Evolutionary conservation across 2,888 invertebrate genomes (phyloP).

Genomic region (Pantelozetes paolii): DNA sequence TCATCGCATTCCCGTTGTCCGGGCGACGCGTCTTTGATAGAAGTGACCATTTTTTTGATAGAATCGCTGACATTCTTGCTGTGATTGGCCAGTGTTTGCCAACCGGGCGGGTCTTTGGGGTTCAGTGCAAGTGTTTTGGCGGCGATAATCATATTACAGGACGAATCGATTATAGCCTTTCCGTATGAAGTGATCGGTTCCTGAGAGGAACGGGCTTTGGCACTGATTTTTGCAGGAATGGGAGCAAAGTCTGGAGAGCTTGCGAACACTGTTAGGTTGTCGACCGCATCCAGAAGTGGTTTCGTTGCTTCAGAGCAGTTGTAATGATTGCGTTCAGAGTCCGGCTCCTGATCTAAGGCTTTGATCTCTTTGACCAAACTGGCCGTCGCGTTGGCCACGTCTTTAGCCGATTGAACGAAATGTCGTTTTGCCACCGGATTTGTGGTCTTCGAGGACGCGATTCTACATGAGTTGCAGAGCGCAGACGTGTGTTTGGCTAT

Average conservation of each 20-base stretch:
- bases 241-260: constrained; percentile 89
- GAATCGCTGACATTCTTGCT: constrained; percentile 94
- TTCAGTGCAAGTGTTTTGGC: constrained; percentile 82
- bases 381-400: constrained; percentile 93
- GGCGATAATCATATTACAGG: constrained; percentile 80
- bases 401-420: constrained; percentile 95
- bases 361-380: constrained; percentile 87
- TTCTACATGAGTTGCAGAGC: constrained; percentile 88
- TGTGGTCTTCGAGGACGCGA: constrained; percentile 81
- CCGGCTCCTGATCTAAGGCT: constrained; percentile 71
- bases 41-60: constrained; percentile 86
- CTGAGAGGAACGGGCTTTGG: constrained; percentile 74
- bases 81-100: constrained; percentile 88
- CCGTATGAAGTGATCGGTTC: constrained; percentile 83
- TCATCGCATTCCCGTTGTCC: constrained; percentile 89
- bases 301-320: constrained; percentile 72
- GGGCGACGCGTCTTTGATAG: constrained; percentile 74
- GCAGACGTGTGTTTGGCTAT: constrained; percentile 95
- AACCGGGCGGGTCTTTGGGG: constrained; percentile 84
- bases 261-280: constrained; percentile 85
- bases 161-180: constrained; percentile 71
- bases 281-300: constrained; percentile 83
- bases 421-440: constrained; percentile 90
- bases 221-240: constrained; percentile 83
- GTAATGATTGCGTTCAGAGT: constrained; percentile 66